Evolutionary conservation across 2,113 vertebrate genomes (phyloP).

Genomic region (Aldabrachelys gigantea): DNA sequence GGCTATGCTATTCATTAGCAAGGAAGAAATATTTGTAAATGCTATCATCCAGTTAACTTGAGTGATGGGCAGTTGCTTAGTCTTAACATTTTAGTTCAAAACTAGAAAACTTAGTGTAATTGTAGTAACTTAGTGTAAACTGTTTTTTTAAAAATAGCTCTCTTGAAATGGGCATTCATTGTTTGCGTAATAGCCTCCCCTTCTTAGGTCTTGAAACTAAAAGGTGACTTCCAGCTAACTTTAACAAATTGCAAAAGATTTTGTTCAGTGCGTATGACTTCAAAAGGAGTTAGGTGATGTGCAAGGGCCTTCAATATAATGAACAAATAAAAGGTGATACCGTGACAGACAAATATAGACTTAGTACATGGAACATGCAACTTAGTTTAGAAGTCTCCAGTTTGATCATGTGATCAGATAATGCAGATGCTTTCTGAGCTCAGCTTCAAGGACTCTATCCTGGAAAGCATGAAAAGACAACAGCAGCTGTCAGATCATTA

Average conservation of each 20-base stretch:
- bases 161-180: not conserved
- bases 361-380: not conserved
- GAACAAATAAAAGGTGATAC: accelerated
- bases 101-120: not conserved
- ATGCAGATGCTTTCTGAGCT: not conserved
- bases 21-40: not conserved
- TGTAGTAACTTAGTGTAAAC: too few relatives aligned
- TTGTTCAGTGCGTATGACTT: not conserved
- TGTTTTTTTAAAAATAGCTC: not conserved
- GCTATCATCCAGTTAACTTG: accelerated
- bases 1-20: not conserved
- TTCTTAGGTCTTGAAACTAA: accelerated
- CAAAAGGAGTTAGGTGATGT: not conserved
- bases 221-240: not conserved
- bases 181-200: accelerated
- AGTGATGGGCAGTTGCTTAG: accelerated
- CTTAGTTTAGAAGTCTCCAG: accelerated
- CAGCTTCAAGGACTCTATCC: not conserved
- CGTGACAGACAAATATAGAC: not conserved
- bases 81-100: accelerated
- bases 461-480: not conserved
- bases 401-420: not conserved
- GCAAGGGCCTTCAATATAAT: not conserved
- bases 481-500: not conserved
- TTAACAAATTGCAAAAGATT: accelerated